Evolutionary conservation across 2,113 vertebrate species (phyloP).

Genomic region (Chamaetylas fuelleborni): DNA sequence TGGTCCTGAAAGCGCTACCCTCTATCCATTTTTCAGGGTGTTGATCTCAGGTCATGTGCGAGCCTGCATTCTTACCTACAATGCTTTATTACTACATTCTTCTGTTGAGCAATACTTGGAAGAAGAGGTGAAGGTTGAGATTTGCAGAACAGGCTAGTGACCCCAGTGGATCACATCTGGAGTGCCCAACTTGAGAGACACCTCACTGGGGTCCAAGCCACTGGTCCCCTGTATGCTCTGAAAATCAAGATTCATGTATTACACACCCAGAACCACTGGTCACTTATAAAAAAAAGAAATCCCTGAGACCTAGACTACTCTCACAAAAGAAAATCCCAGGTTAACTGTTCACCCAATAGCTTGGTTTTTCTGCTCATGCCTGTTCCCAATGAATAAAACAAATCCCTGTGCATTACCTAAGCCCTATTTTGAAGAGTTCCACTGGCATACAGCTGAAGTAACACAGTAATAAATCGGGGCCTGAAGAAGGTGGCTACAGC

Average conservation of each 20-base stretch:
- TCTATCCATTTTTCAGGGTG: slow-evolving; percentile 65
- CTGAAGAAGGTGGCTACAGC: slow-evolving; percentile 56
- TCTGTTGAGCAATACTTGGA: slow-evolving; percentile 64
- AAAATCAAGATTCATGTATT: slow-evolving; percentile 10
- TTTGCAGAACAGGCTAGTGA: slow-evolving; percentile 51
- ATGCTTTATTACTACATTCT: slow-evolving; percentile 65
- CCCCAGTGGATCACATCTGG: slow-evolving; percentile 17
- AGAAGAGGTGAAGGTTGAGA: slow-evolving; percentile 48
- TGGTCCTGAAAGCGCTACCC: slow-evolving; percentile 43
- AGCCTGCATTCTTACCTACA: slow-evolving; percentile 61
- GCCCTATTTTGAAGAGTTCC: slow-evolving; percentile 55
- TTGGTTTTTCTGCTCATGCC: slow-evolving; percentile 59
- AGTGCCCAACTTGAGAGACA: slow-evolving; percentile 31
- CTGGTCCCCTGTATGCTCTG: slow-evolving; percentile 6
- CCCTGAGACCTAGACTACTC: slow-evolving; percentile 45
- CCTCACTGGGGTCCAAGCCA: neutral
- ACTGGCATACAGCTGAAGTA: slow-evolving; percentile 68
- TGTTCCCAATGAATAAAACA: slow-evolving; percentile 46
- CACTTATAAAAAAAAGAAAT: neutral
- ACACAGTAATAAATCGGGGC: slow-evolving; percentile 38
- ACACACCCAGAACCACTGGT: slow-evolving; percentile 40
- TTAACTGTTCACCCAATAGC: slow-evolving; percentile 15
- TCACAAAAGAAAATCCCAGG: slow-evolving; percentile 38
- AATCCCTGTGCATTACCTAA: slow-evolving; percentile 55
- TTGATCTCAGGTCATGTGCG: slow-evolving; percentile 61